Evolutionary conservation across 1,140 invertebrate genomes (phyloP).

Genomic region (Camponotus vicinus): DNA sequence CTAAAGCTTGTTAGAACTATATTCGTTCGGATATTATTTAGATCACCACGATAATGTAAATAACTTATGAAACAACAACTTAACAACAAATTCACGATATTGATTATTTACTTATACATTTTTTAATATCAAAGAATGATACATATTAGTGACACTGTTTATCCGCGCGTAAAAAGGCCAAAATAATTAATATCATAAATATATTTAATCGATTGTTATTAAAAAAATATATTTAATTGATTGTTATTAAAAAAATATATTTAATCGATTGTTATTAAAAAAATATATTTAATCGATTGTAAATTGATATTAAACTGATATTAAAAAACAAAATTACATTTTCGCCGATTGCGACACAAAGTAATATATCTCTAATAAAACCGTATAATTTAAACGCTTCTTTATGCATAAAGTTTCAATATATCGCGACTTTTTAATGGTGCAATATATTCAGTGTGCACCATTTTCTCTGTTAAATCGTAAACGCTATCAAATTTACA

Average conservation of each 20-base stretch:
- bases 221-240: background rate
- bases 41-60: background rate
- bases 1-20: slow-evolving; percentile 9
- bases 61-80: background rate
- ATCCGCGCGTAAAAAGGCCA: background rate
- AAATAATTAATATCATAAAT: background rate
- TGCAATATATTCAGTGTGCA: background rate
- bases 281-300: background rate
- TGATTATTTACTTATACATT: no score
- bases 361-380: background rate
- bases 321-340: background rate
- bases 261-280: no score
- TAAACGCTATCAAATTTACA: background rate
- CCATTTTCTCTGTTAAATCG: background rate
- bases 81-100: no score
- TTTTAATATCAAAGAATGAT: background rate
- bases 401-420: background rate
- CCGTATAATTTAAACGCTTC: background rate
- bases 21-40: background rate
- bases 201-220: no score
- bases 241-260: background rate
- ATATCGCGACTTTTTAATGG: background rate
- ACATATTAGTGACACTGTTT: background rate
- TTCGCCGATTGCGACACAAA: background rate
- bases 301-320: background rate